These are phyloP conservation scores for Coenobita brevimanus DNA, from an alignment of 1,140 invertebrate genomes.

Conservation along the genomic window DNA sequence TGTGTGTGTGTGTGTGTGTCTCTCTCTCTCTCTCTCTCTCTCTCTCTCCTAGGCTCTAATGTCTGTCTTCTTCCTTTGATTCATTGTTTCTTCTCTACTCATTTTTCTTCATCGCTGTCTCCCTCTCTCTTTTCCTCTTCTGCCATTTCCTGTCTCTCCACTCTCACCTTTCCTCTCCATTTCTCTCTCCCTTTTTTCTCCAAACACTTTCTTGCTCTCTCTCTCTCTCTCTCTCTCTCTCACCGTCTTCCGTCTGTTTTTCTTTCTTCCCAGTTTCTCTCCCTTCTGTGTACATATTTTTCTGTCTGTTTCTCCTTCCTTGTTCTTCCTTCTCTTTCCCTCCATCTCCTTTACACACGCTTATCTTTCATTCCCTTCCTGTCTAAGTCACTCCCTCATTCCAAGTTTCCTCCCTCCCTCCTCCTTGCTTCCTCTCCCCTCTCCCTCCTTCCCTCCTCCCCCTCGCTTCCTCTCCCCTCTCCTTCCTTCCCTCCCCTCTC, in stretches of 20 bases:
- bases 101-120: neutral
- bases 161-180: neutral
- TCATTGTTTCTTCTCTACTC: neutral
- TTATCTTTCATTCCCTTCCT: neutral
- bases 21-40: neutral
- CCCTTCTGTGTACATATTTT: too few relatives aligned
- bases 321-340: neutral
- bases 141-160: neutral
- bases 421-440: neutral
- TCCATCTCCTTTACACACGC: neutral
- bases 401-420: neutral
- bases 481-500: neutral
- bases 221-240: too few relatives aligned
- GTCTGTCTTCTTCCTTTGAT: neutral
- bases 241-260: too few relatives aligned
- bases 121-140: neutral
- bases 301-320: conserved; percentile 2
- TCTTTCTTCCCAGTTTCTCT: neutral
- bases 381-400: too few relatives aligned
- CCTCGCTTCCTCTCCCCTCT: neutral
- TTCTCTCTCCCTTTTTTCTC: too few relatives aligned
- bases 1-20: too few relatives aligned
- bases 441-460: neutral
- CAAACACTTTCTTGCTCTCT: too few relatives aligned
- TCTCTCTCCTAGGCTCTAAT: neutral